Evolutionary conservation across 2,888 invertebrate genomes (phyloP).

Genomic region (Andrena hattorfiana): DNA sequence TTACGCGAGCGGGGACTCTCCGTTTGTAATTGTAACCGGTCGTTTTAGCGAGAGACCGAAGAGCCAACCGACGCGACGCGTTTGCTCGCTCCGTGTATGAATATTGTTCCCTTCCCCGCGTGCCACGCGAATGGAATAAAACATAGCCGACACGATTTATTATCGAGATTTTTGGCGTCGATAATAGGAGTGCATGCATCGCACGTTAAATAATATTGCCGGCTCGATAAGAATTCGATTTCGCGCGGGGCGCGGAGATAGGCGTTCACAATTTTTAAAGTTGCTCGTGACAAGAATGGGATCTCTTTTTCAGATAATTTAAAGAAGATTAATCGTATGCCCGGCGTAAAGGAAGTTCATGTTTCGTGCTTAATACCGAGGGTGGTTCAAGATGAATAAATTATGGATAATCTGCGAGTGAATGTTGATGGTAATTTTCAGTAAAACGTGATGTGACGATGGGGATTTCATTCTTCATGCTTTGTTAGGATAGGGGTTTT

Average conservation of each 20-base stretch:
- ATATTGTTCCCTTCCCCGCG: background rate
- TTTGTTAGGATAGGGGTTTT: too few relatives aligned
- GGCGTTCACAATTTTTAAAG: slow-evolving; percentile 14
- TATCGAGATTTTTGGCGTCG: slow-evolving; percentile 49
- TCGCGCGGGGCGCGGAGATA: background rate
- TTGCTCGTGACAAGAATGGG: background rate
- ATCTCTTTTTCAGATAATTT: slow-evolving; percentile 1
- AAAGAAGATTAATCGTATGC: background rate
- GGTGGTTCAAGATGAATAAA: too few relatives aligned
- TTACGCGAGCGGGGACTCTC: slow-evolving; percentile 46
- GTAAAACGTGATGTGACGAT: too few relatives aligned
- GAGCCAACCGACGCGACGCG: slow-evolving; percentile 1
- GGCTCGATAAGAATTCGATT: slow-evolving; percentile 3
- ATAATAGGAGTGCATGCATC: slow-evolving; percentile 37
- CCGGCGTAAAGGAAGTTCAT: too few relatives aligned
- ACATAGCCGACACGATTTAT: slow-evolving; percentile 36
- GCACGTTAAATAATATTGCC: slow-evolving; percentile 15
- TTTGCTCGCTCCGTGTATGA: slow-evolving; percentile 14
- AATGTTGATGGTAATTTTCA: too few relatives aligned
- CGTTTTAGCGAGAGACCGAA: slow-evolving; percentile 28
- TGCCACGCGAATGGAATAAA: slow-evolving; percentile 28
- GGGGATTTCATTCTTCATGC: too few relatives aligned
- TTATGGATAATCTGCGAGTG: too few relatives aligned
- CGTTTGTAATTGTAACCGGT: slow-evolving; percentile 54
- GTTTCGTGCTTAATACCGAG: too few relatives aligned